phyloP scores from a whole-genome alignment of 2,113 vertebrate species.

The Tenebrosternarchus preto region DNA sequence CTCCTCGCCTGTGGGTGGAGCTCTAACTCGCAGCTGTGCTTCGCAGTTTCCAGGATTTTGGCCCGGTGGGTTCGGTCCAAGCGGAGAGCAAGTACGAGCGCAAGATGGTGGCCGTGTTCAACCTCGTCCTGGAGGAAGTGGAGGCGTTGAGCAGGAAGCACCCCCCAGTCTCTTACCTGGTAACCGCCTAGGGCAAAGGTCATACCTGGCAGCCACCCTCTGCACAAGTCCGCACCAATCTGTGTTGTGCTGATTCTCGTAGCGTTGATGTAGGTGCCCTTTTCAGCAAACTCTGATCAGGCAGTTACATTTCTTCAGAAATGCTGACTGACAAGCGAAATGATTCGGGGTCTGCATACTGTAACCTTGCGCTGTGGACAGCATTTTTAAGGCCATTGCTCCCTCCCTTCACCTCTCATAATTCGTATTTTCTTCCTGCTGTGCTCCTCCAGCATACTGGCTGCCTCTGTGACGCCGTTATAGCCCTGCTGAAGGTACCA shows the following conservation, averaged over 20 bases:
- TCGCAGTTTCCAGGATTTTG: slow-evolving; percentile 89
- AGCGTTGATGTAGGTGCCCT: no score
- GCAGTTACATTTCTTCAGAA: no score
- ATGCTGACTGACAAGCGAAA: no score
- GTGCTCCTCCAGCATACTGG: slow-evolving; percentile 83
- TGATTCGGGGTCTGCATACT: no score
- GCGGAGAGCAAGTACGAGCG: slow-evolving; percentile 93
- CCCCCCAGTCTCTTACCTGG: slow-evolving; percentile 93
- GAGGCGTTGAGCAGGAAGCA: slow-evolving; percentile 91
- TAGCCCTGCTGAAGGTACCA: slow-evolving; percentile 92
- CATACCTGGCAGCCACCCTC: not conserved
- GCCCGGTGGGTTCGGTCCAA: slow-evolving; percentile 77
- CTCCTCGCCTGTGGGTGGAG: no score
- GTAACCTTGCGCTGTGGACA: no score
- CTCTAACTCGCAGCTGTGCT: not conserved
- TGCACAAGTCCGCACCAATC: not conserved
- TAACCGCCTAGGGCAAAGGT: slow-evolving; percentile 48
- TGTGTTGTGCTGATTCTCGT: not conserved
- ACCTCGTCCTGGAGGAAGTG: slow-evolving; percentile 89
- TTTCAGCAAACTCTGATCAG: no score
- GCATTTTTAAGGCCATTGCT: not conserved
- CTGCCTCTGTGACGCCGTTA: slow-evolving; percentile 91
- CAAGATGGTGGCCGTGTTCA: slow-evolving; percentile 92
- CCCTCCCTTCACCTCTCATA: no score
- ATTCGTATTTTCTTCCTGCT: not conserved